Evolutionary conservation across 64 coral and sea anemone genomes (phyloP), one percentile per base, ranked within the genome.

Genomic region (Dendronephthya gigantea): DNA sequence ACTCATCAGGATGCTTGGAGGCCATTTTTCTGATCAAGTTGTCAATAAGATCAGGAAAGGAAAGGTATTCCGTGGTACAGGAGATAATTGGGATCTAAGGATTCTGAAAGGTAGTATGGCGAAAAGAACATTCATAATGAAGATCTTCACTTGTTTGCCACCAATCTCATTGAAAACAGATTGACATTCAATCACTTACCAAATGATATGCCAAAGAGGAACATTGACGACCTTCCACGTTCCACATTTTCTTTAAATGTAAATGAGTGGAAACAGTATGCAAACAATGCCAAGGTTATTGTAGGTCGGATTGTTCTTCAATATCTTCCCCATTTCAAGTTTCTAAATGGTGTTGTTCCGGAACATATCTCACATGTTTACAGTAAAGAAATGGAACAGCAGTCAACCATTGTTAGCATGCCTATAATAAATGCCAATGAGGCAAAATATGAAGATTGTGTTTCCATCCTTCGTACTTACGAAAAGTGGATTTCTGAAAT

Each of bases 351-450:
- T 65, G 82, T 92, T 2, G 41, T 92, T 47, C 90, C 90, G 14
- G 50, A 32, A 9, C 86, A 92, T 68, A 92, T 92, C 62, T 41
- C 86, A 19, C 86, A 92, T 85, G 22, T 40, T 19, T 92, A 88
- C 27, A 88, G 86, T 41, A 17, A 79, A 29, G 62, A 84, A 51
- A 92, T 92, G 90, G 13, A 86, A 30, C 5, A 90, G 84, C 86
- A 84, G 32, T 87, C 91, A 9, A 86, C 39, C 19, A 87, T 89
- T 86, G 91, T 83, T 23, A 93, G 84, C 40, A 83, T 93, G 81
- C 84, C 81, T 27, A 89, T 93, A 15, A 89, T 93, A 10, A 87
- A 90, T 93, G 88, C 88, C 28, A 85, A 93, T 90, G 85, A 93
- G 48, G 52, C 84, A 65, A 92, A n/a, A 87, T 89, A 90, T 84